Percentiles rank a stretch among this genome's conserved stretches.
phyloP scores from a whole-genome alignment of 2,888 invertebrate species.

The Ectemnius cavifrons region DNA sequence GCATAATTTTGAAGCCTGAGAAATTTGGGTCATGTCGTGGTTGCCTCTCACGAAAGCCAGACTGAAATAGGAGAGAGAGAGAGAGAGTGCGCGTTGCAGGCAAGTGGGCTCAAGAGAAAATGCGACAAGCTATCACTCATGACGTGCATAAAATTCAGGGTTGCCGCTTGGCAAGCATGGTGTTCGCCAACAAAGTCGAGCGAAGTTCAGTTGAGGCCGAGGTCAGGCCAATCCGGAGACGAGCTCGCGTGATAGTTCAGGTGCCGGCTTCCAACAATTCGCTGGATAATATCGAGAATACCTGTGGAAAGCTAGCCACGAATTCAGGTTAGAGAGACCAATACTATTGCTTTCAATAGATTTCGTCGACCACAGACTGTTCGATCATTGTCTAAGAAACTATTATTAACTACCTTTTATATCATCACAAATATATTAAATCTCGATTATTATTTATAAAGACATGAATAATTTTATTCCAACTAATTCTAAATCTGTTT shows the following conservation, averaged over 20 bases:
- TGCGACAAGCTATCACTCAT: constrained; percentile 45
- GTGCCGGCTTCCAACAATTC: constrained; percentile 52
- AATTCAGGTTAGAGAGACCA: constrained; percentile 45
- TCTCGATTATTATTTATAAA: too few relatives aligned
- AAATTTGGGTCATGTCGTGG: not conserved
- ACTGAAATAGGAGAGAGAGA: too few relatives aligned
- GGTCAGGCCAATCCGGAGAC: constrained; percentile 37
- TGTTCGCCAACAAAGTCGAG: constrained; percentile 14
- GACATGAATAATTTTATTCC: too few relatives aligned
- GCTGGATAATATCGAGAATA: constrained; percentile 47
- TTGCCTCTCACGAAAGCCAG: not conserved
- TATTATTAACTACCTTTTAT: too few relatives aligned
- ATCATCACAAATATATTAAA: too few relatives aligned
- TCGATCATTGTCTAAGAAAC: too few relatives aligned
- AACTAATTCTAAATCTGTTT: too few relatives aligned
- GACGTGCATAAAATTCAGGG: constrained; percentile 57
- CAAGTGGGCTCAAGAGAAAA: not conserved
- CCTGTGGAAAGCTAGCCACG: constrained; percentile 24
- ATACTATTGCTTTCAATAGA: too few relatives aligned
- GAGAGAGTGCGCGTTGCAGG: too few relatives aligned
- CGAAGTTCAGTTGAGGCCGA: constrained; percentile 58
- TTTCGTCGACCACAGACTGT: too few relatives aligned
- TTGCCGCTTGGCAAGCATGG: constrained; percentile 24
- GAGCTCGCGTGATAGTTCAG: constrained; percentile 60
- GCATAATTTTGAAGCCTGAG: not conserved